Percentiles rank a stretch among this genome's conserved stretches.
Conservation (phyloP, 2,113 vertebrate species). For the Caranx melampygus region DNA sequence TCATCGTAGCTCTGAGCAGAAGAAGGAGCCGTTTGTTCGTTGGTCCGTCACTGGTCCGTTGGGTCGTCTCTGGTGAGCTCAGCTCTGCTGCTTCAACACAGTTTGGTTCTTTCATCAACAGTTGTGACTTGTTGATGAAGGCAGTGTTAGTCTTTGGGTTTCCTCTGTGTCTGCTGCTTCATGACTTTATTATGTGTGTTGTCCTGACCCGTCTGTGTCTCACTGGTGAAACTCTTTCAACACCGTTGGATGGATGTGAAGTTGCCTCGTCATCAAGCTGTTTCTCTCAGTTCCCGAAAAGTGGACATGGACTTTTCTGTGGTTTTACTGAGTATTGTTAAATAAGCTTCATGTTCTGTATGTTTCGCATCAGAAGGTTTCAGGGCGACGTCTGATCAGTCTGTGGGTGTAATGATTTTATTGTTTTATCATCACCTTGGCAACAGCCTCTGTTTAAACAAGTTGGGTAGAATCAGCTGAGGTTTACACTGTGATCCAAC, state of each 20-base stretch:
- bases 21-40: conserved; percentile 19
- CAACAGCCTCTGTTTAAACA: background rate
- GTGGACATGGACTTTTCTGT: background rate
- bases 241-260: conserved; percentile 17
- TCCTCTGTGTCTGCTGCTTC: background rate
- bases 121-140: background rate
- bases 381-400: background rate
- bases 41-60: conserved; percentile 6
- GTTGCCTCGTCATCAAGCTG: conserved; percentile 48
- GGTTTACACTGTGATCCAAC: background rate
- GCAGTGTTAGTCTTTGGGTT: background rate
- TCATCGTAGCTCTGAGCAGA: conserved; percentile 2
- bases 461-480: background rate
- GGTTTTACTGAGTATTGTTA: background rate
- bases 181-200: background rate
- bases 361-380: background rate
- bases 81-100: conserved; percentile 5
- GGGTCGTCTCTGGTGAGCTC: conserved; percentile 64
- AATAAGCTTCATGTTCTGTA: background rate
- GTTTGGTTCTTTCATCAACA: background rate
- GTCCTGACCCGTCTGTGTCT: background rate
- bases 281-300: conserved; percentile 62
- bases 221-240: conserved; percentile 47
- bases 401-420: background rate
- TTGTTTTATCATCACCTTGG: background rate